phyloP scores from a whole-genome alignment of 1,140 invertebrate species.

The Cyclargus thomasi region DNA sequence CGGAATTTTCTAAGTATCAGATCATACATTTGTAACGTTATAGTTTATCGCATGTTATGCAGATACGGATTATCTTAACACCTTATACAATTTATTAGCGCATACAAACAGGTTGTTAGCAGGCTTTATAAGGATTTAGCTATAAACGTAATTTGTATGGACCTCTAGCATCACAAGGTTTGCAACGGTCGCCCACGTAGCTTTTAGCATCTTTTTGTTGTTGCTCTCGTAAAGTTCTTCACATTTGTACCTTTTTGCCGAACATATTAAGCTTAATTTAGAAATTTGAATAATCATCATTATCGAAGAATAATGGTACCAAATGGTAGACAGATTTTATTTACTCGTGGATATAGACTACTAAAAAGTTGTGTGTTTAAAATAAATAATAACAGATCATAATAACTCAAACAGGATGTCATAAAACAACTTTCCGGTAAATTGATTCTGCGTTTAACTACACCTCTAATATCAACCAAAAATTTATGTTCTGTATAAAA shows the following conservation, averaged over 20 bases:
- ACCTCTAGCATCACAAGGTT: conserved; percentile 18
- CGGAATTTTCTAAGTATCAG: background rate
- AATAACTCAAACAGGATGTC: background rate
- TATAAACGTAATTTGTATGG: conserved; percentile 68
- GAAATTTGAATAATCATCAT: background rate
- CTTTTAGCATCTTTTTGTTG: conserved; percentile 27
- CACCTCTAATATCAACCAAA: background rate
- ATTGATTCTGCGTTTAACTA: no score
- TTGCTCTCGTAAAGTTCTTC: background rate
- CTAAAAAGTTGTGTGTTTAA: no score
- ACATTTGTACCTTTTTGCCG: background rate
- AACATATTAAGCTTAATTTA: background rate
- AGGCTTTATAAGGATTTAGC: conserved; percentile 51
- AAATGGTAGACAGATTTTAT: no score
- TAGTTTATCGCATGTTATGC: conserved; percentile 34
- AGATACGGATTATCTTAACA: conserved; percentile 67
- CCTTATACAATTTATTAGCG: conserved; percentile 5
- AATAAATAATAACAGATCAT: background rate
- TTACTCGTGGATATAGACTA: no score
- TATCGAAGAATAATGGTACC: background rate
- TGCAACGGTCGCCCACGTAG: conserved; percentile 28
- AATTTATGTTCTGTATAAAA: background rate
- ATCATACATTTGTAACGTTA: background rate
- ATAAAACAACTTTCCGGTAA: background rate
- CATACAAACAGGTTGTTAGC: conserved; percentile 58